Base-by-base conservation (phyloP, 2,113 vertebrate genomes). In the Puffinus mauretanicus region DNA sequence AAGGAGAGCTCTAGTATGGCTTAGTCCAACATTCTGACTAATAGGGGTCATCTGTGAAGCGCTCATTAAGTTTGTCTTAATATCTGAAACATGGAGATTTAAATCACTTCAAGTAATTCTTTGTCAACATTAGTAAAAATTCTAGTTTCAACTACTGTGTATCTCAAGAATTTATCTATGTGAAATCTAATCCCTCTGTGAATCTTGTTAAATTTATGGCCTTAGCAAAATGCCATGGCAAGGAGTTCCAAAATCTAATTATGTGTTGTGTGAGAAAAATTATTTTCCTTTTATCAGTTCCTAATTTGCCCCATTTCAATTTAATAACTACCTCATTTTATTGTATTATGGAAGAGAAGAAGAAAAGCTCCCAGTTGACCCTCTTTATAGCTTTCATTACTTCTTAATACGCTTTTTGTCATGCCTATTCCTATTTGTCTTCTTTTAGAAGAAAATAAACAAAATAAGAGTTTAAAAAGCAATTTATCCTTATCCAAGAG, bases 241-340 rank as follows among this genome's bases (percentile, higher is more conserved):
- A 91, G 69, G 65, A 94, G 65, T 87, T 90, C 81, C 91, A 94
- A 88, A 93, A 89, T 95, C 94, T 96, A 93, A 96, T 97, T 96
- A 94, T 54, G 65, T 89, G 72, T 93, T 96, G 80, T 94, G 92
- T 96, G 93, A 96, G 87, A 95, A 95, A 97, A 97, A 96, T 96
- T 89, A 96, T 97, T 97, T 97, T 96, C 83, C 88, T 91, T 96
- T 95, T 96, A 97, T 96, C 91, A 92, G 88, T 92, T 89, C 83
- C 77, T 93, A 95, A 94, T 97, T 97, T 96, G 49, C 47, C 86
- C 88, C 80, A 84, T 96, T 95, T 96, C 92, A 94, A 76, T 94
- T 92, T 97, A 96, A 96, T 96, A 96, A 92, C 86, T 83, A 88
- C 72, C 69, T 94, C 69, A 92, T 97, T 95, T 94, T 93, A 87